Base-by-base conservation (phyloP, 1,140 invertebrate genomes). In the Gonatopus flavifemur region DNA sequence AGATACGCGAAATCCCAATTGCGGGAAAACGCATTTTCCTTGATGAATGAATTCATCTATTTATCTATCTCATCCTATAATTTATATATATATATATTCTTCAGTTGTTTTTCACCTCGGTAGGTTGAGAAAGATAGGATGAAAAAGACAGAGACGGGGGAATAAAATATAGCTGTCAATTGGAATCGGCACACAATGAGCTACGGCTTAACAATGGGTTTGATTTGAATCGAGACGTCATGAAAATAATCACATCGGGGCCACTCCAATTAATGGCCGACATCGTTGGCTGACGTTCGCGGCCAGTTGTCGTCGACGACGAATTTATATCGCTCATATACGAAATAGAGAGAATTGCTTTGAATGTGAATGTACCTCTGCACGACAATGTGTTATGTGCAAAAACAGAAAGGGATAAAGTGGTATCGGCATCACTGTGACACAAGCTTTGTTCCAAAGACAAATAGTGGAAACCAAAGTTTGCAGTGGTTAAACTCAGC, bases 181-280 rank as follows among this genome's bases (percentile, higher is more conserved):
- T 67, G 65, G 59, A 64, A 54, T 60, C 54, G 58, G 55, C 56
- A 55, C 36, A 69, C 66, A 67, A 69, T 69, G 67, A 66, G 57
- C 49, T 18, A 47, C 49, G 53, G 65, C 56, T 67, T 57, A 49
- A 67, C 67, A 69, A 67, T 69, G 67, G 65, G 57, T 67, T 66
- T 62, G 67, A 69, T 69, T 69, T 62, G 61, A 69, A 69, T 67
- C 54, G 63, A 66, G 66, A 69, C 65, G 65, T 69, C 67, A 69
- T 66, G 67, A 67, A 69, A 69, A 69, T 69, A 69, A 69, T 69
- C 65, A 69, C 62, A 67, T 69, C 62, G 57, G 59, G 56, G 46
- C 45, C 52, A 55, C 58, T 66, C 57, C 60, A 63, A 66, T 66
- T 66, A 66, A 66, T 66, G 58, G 58, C 49, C 46, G 30, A 25